Conservation (phyloP, 2,888 invertebrate species). For the Rhingia campestris region DNA sequence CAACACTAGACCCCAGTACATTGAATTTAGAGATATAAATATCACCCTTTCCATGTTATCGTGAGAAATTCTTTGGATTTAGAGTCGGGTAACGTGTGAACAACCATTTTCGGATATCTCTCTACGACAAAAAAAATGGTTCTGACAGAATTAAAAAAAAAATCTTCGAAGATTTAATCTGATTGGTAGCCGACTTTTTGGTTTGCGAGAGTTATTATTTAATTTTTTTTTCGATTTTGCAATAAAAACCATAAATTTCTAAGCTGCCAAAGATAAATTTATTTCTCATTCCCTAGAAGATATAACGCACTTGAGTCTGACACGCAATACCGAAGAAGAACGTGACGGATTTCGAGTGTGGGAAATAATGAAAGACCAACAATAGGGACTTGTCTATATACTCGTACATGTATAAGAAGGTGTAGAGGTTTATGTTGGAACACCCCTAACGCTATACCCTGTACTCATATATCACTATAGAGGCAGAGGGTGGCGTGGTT, state of each 20-base stretch:
- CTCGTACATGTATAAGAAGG: neutral
- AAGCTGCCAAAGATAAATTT: neutral
- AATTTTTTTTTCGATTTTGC: too few relatives aligned
- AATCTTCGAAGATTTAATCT: neutral
- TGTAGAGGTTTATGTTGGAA: neutral
- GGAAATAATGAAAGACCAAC: constrained; percentile 10
- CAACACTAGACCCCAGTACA: neutral
- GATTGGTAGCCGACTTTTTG: neutral
- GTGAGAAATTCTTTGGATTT: constrained; percentile 1
- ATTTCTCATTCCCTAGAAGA: neutral
- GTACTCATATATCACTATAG: constrained; percentile 21
- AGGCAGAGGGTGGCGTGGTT: constrained; percentile 12
- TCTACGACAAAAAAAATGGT: neutral
- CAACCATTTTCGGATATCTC: constrained; percentile 8
- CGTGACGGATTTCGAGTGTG: constrained; percentile 14
- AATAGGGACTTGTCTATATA: neutral
- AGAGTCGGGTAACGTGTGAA: constrained; percentile 23
- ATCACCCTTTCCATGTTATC: neutral
- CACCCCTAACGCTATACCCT: constrained; percentile 3
- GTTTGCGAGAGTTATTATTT: neutral
- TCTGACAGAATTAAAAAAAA: neutral
- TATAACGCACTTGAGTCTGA: constrained; percentile 19
- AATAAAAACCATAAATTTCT: too few relatives aligned
- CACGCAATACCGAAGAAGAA: constrained; percentile 5
- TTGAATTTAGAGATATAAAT: neutral